Percentiles rank a stretch among this genome's conserved stretches.
These are phyloP conservation scores for Halocaridina rubra DNA, from an alignment of 2,888 invertebrate genomes.

Conservation along the genomic window DNA sequence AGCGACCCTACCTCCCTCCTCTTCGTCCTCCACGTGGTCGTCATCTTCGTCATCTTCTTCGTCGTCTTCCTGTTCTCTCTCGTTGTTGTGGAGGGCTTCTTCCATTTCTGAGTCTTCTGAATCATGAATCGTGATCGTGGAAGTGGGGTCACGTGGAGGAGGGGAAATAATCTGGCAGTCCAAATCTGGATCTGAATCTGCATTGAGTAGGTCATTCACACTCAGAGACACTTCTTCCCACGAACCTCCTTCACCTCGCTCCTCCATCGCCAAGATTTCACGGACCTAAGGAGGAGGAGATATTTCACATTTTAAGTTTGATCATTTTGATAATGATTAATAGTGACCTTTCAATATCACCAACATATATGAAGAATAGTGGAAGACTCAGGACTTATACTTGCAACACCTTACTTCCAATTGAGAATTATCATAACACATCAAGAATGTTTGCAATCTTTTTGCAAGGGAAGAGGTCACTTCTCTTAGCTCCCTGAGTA, in stretches of 20 bases:
- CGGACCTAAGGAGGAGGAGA: slow-evolving; percentile 33
- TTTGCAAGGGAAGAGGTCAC: too few relatives aligned
- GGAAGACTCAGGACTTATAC: too few relatives aligned
- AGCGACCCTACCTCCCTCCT: neutral
- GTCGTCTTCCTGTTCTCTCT: slow-evolving; percentile 29
- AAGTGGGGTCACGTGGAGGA: slow-evolving; percentile 58
- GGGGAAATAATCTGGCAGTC: slow-evolving; percentile 63
- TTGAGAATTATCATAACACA: too few relatives aligned
- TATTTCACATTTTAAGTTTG: too few relatives aligned
- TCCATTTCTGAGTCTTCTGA: slow-evolving; percentile 57
- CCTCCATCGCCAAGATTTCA: slow-evolving; percentile 57
- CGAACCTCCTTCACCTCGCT: slow-evolving; percentile 13
- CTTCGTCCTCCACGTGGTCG: neutral
- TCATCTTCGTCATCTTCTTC: slow-evolving; percentile 36
- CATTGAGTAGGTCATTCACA: slow-evolving; percentile 45
- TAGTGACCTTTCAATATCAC: too few relatives aligned
- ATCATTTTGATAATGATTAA: too few relatives aligned
- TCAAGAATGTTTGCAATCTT: too few relatives aligned
- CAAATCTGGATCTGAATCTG: slow-evolving; percentile 37
- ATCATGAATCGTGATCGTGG: slow-evolving; percentile 62
- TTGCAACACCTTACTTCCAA: too few relatives aligned
- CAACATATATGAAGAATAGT: too few relatives aligned
- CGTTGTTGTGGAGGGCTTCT: slow-evolving; percentile 5
- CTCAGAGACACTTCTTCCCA: slow-evolving; percentile 53
- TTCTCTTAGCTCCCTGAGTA: too few relatives aligned